Conservation (phyloP, 2,797 vertebrate species). For the Rhodeus uyekii region DNA sequence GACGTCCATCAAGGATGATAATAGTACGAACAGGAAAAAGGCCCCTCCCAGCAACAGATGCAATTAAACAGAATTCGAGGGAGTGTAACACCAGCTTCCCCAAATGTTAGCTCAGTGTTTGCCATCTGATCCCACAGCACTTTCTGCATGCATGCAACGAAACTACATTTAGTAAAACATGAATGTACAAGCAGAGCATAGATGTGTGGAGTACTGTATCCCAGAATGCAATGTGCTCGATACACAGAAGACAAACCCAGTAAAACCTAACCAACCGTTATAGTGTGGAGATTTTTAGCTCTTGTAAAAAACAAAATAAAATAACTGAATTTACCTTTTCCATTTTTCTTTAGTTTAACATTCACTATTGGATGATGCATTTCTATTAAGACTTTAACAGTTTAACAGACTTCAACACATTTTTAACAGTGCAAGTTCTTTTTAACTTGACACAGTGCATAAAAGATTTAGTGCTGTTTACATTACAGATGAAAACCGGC, state of each 20-base stretch:
- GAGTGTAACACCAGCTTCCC: neutral
- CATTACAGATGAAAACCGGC: neutral
- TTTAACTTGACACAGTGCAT: neutral
- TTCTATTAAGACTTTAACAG: neutral
- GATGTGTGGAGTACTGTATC: no score
- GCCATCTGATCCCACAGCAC: neutral
- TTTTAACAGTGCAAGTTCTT: neutral
- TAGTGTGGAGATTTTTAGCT: neutral
- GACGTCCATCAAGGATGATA: slow-evolving; percentile 4
- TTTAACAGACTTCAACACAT: no score
- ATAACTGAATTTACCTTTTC: neutral
- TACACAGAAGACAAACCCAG: no score
- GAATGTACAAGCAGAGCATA: no score
- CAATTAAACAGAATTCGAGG: neutral
- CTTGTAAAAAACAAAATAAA: no score
- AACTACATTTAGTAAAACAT: neutral
- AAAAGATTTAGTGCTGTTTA: no score
- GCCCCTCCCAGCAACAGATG: neutral
- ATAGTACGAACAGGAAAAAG: neutral
- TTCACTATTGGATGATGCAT: neutral
- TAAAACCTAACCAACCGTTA: neutral
- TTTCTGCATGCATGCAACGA: neutral
- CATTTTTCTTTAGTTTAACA: neutral
- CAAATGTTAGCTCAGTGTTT: neutral
- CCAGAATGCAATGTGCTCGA: no score